Percentiles rank a stretch among this genome's conserved stretches.
These are phyloP conservation scores for Aleiodes leptofemur DNA, from an alignment of 2,888 invertebrate species.

Conservation along the genomic window DNA sequence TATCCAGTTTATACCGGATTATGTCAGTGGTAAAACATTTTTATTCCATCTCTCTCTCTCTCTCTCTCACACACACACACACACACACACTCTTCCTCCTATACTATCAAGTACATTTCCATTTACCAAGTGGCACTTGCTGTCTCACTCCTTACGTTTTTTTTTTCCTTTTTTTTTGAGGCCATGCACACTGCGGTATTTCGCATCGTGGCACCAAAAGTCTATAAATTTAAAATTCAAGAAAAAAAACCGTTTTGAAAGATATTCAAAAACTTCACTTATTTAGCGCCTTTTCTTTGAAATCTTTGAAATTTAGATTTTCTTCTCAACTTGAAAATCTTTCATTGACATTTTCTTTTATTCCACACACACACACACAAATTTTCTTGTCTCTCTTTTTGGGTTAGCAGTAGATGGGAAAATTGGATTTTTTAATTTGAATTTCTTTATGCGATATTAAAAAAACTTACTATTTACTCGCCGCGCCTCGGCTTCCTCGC, in stretches of 20 bases:
- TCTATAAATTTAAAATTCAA: not conserved
- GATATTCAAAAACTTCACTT: no score
- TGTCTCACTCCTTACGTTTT: slow-evolving; percentile 27
- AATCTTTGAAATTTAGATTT: no score
- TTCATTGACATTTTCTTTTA: no score
- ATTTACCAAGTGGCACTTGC: slow-evolving; percentile 16
- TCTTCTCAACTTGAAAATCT: no score
- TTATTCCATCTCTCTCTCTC: slow-evolving; percentile 39
- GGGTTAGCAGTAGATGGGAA: not conserved
- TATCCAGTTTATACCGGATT: slow-evolving; percentile 73
- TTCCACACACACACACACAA: not conserved
- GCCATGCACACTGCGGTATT: slow-evolving; percentile 29
- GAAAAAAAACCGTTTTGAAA: not conserved
- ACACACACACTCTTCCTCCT: slow-evolving; percentile 33
- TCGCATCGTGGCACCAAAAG: slow-evolving; percentile 39
- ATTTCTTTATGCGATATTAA: not conserved
- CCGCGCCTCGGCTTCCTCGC: slow-evolving; percentile 27
- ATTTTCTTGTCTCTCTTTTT: not conserved
- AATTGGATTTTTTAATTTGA: not conserved
- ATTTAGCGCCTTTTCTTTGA: no score
- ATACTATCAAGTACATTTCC: slow-evolving; percentile 49
- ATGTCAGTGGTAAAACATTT: slow-evolving; percentile 66
- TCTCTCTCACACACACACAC: slow-evolving; percentile 37
- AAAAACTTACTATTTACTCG: slow-evolving; percentile 23
- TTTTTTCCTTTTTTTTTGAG: not conserved